Evolutionary conservation across 1,140 invertebrate species (phyloP).

Genomic region (Lasioglossum baleicum): DNA sequence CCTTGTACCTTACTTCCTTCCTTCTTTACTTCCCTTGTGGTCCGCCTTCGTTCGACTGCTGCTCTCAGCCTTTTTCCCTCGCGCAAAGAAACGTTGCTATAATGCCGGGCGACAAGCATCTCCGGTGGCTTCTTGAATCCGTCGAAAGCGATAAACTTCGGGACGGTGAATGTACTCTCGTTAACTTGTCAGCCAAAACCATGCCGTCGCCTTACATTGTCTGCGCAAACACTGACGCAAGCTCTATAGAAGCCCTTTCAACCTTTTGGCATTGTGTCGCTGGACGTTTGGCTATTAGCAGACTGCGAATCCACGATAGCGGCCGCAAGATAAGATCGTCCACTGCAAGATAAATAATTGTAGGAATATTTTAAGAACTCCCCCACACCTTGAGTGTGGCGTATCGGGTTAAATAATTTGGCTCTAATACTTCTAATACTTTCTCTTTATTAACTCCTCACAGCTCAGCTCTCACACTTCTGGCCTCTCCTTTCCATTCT

Average conservation of each 20-base stretch:
- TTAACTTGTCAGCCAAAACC: conserved; percentile 23
- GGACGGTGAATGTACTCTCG: conserved; percentile 19
- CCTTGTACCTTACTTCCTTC: conserved; percentile 57
- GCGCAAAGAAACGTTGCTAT: conserved; percentile 8
- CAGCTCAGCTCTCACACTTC: no score
- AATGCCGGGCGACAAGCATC: conserved; percentile 51
- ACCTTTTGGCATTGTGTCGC: background rate
- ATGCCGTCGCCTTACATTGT: background rate
- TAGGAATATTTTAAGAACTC: no score
- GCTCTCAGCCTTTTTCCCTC: conserved; percentile 13
- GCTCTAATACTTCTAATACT: no score
- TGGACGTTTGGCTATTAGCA: no score
- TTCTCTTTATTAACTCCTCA: no score
- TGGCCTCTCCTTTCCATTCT: no score
- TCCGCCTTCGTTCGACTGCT: conserved; percentile 24
- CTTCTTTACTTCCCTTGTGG: background rate
- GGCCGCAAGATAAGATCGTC: background rate
- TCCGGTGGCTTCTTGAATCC: conserved; percentile 24
- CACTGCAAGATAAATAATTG: background rate
- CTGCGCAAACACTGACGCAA: background rate
- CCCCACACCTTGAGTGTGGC: no score
- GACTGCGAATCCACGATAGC: background rate
- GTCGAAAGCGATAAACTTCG: conserved; percentile 54
- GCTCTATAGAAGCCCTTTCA: background rate
- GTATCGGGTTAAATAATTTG: no score